Conservation (phyloP, 1,140 invertebrate genomes). For the Scaptomyza pallida region DNA sequence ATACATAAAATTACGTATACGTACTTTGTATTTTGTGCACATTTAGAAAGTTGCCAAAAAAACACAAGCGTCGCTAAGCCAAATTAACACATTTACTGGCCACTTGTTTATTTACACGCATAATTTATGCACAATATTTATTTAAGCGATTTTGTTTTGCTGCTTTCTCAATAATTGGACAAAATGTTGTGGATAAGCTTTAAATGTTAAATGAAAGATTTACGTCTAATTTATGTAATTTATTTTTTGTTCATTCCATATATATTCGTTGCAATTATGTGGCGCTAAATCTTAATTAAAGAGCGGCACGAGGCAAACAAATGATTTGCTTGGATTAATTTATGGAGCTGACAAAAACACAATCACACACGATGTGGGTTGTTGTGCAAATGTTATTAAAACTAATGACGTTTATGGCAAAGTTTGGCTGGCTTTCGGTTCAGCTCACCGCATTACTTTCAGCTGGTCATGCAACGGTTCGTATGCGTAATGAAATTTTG, state of each 20-base stretch:
- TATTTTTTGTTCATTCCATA: neutral
- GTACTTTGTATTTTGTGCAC: slow-evolving; percentile 19
- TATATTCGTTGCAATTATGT: slow-evolving; percentile 8
- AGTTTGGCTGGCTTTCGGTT: slow-evolving; percentile 45
- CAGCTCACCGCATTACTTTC: slow-evolving; percentile 25
- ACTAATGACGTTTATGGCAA: slow-evolving; percentile 70
- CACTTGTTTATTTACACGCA: slow-evolving; percentile 57
- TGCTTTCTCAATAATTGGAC: slow-evolving; percentile 38
- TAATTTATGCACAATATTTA: slow-evolving; percentile 64
- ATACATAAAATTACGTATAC: neutral
- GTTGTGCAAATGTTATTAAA: slow-evolving; percentile 75
- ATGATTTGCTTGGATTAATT: slow-evolving; percentile 60
- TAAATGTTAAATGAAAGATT: neutral
- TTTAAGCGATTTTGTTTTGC: slow-evolving; percentile 44
- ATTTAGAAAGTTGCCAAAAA: slow-evolving; percentile 67
- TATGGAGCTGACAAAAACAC: slow-evolving; percentile 35
- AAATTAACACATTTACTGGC: slow-evolving; percentile 73
- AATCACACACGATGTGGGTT: slow-evolving; percentile 3
- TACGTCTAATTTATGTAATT: neutral
- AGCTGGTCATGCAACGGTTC: slow-evolving; percentile 55
- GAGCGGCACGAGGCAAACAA: slow-evolving; percentile 28
- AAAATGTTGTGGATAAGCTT: slow-evolving; percentile 1
- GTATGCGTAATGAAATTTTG: slow-evolving; percentile 72
- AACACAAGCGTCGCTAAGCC: slow-evolving; percentile 32
- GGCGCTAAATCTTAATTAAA: slow-evolving; percentile 34